phyloP scores from a whole-genome alignment of 2,888 invertebrate genomes.

The Cataglyphis cursor region DNA sequence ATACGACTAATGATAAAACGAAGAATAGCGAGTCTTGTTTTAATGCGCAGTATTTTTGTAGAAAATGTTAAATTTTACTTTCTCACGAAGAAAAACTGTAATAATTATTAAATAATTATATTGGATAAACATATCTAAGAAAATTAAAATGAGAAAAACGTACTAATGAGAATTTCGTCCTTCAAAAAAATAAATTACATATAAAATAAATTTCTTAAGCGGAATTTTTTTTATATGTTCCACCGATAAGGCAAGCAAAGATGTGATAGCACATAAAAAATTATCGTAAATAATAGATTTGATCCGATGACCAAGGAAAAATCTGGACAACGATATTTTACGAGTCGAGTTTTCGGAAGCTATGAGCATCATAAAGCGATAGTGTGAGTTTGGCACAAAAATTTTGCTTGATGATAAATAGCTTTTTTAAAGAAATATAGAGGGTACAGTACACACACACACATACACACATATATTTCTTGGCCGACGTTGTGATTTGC shows the following conservation, averaged over 20 bases:
- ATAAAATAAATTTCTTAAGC: background rate
- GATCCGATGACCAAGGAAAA: slow-evolving; percentile 14
- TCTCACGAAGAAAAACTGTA: background rate
- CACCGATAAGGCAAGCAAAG: background rate
- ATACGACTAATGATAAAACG: background rate
- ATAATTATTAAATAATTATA: no score
- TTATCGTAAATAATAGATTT: slow-evolving; percentile 25
- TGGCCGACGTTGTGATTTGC: background rate
- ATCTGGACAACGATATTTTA: slow-evolving; percentile 41
- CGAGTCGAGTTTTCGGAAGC: background rate
- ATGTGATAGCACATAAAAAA: background rate
- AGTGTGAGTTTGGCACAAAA: slow-evolving; percentile 37
- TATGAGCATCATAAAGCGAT: slow-evolving; percentile 30
- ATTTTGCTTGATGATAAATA: slow-evolving; percentile 45
- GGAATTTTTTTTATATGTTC: background rate
- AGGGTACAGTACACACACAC: background rate
- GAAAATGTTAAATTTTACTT: background rate
- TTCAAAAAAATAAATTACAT: background rate
- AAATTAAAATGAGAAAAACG: background rate
- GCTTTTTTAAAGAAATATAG: slow-evolving; percentile 32
- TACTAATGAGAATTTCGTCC: background rate
- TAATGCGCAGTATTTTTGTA: background rate
- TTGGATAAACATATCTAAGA: background rate
- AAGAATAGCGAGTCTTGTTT: background rate
- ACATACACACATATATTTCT: background rate